phyloP scores from a whole-genome alignment of 1,140 invertebrate species.

The Chrysomallon squamiferum region DNA sequence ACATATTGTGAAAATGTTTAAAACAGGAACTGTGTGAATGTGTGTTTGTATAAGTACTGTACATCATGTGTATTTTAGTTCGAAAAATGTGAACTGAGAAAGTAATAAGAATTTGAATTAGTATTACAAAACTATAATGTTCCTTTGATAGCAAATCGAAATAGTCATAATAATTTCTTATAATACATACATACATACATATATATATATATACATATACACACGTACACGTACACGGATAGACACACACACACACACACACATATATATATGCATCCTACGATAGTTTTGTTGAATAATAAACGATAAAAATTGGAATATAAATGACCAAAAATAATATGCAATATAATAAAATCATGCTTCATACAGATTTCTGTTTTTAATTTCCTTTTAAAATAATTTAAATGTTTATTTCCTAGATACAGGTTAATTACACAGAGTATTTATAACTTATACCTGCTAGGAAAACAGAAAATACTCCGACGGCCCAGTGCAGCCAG shows the following conservation, averaged over 20 bases:
- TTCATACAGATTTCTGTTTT: not conserved
- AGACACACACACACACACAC: not conserved
- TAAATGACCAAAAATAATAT: not conserved
- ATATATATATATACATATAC: not conserved
- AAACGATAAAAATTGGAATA: not conserved
- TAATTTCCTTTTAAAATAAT: not conserved
- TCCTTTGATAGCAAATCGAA: too few species aligned
- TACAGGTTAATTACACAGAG: too few species aligned
- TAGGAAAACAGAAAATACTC: slow-evolving; percentile 87
- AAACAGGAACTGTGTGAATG: too few species aligned
- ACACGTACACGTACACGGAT: not conserved
- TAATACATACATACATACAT: too few species aligned
- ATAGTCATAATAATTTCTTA: too few species aligned
- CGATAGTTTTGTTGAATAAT: not conserved
- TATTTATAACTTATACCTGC: too few species aligned
- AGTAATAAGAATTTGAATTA: too few species aligned
- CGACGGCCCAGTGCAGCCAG: slow-evolving; percentile 91
- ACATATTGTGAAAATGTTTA: too few species aligned
- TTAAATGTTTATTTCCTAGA: not conserved
- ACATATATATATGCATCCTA: not conserved
- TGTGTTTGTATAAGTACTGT: too few species aligned
- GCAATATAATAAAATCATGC: not conserved
- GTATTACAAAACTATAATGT: too few species aligned
- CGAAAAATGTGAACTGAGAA: too few species aligned
- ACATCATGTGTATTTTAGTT: too few species aligned